These are phyloP conservation scores for Hapalemur alaotrensis DNA, from an alignment of 2,797 vertebrate genomes.

Conservation along the genomic window DNA sequence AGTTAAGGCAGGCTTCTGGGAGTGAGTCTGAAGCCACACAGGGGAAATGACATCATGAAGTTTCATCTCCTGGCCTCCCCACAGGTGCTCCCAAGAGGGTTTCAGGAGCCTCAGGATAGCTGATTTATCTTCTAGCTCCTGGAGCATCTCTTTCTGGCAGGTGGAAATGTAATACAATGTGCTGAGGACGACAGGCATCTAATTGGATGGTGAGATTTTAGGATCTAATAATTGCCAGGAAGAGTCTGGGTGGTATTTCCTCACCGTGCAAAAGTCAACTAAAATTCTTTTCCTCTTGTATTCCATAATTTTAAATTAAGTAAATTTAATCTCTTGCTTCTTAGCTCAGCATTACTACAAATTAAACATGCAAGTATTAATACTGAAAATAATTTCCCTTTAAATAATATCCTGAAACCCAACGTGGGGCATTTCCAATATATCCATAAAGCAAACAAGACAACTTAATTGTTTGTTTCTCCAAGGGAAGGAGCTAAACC, in stretches of 20 bases:
- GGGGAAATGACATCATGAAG: conserved; percentile 7
- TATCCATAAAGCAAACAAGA: conserved; percentile 78
- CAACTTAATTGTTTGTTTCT: conserved; percentile 83
- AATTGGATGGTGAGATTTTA: neutral
- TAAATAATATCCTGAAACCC: conserved; percentile 57
- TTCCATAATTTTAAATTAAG: conserved; percentile 37
- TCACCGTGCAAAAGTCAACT: neutral
- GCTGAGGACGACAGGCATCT: neutral
- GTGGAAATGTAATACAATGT: neutral
- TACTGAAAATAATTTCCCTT: conserved; percentile 63
- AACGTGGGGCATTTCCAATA: conserved; percentile 71
- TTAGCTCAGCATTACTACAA: conserved; percentile 44
- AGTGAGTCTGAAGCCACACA: neutral
- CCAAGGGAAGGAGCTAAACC: conserved; percentile 80
- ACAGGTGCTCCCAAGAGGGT: neutral
- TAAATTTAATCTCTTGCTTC: conserved; percentile 43
- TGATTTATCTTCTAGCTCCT: neutral
- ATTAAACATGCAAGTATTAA: conserved; percentile 66
- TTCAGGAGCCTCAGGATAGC: neutral
- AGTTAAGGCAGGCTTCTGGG: neutral
- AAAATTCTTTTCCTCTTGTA: conserved; percentile 23
- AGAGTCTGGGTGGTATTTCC: conserved; percentile 49
- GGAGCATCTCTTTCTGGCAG: neutral
- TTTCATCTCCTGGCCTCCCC: neutral
- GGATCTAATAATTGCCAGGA: neutral